phyloP scores from a whole-genome alignment of 2,797 vertebrate species.

The Cryptoprocta ferox region DNA sequence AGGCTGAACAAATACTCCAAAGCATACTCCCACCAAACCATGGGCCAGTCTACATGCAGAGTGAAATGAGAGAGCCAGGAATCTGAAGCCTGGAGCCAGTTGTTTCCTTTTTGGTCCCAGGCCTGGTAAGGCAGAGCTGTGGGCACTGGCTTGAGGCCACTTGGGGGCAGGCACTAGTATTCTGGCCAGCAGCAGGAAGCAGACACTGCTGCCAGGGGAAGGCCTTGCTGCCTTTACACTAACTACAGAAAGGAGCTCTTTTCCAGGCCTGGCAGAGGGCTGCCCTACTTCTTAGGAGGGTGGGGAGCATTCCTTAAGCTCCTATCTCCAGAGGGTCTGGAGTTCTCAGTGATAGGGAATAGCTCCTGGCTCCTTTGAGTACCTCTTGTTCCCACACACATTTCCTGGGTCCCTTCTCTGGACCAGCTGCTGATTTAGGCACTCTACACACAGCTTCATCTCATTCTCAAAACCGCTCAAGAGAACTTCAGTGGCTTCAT shows the following conservation, averaged over 20 bases:
- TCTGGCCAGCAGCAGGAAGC: neutral
- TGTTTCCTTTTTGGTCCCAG: conserved; percentile 19
- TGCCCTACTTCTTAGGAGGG: neutral
- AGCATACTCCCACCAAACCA: neutral
- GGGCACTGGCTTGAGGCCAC: conserved; percentile 44
- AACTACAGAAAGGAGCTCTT: neutral
- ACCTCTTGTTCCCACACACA: neutral
- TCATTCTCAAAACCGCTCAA: neutral
- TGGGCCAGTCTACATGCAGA: neutral
- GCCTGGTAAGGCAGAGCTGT: neutral
- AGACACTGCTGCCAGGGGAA: neutral
- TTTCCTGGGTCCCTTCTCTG: neutral
- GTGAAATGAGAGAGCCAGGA: neutral
- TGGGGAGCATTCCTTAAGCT: neutral
- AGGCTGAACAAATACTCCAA: neutral
- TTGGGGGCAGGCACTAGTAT: neutral
- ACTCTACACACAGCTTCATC: neutral
- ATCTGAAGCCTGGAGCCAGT: neutral
- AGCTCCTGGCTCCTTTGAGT: neutral
- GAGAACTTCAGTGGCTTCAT: neutral
- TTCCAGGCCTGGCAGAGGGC: neutral
- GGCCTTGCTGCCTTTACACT: neutral
- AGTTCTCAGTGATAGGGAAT: neutral
- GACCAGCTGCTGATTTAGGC: neutral
- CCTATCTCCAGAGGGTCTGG: neutral